Percentiles rank a stretch among this genome's conserved stretches.
phyloP scores from a whole-genome alignment of 1,140 invertebrate species.

The Drosophila quadrilineata region DNA sequence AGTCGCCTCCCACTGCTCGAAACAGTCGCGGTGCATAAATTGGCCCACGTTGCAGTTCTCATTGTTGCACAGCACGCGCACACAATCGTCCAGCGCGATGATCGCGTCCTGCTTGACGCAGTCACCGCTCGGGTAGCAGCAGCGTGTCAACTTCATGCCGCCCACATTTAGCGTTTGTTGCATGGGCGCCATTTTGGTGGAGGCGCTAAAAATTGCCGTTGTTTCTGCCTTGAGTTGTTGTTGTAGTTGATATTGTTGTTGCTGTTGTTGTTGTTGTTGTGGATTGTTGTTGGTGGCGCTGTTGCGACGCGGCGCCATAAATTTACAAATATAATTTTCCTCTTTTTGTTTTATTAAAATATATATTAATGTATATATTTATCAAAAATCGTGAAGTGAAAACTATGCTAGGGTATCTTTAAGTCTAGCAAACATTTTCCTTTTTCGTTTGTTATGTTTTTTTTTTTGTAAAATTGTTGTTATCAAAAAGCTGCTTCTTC shows the following conservation, averaged over 20 bases:
- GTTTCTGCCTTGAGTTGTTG: no score
- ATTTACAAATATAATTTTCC: conserved; percentile 35
- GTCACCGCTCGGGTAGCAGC: conserved; percentile 91
- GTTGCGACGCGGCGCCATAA: conserved; percentile 77
- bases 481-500: conserved; percentile 9
- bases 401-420: no score
- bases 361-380: no score
- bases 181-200: conserved; percentile 62
- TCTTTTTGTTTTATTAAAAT: not conserved
- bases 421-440: no score
- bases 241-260: conserved; percentile 45
- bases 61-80: conserved; percentile 97
- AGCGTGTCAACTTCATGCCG: conserved; percentile 82
- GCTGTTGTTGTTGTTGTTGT: conserved; percentile 37
- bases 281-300: conserved; percentile 47
- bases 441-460: not conserved
- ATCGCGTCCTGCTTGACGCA: conserved; percentile 87
- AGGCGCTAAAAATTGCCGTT: no score
- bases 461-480: not conserved
- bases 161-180: conserved; percentile 43
- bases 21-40: conserved; percentile 98
- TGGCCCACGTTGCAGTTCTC: conserved; percentile 92
- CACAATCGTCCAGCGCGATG: conserved; percentile 88
- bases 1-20: conserved; percentile 94
- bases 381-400: no score